Evolutionary conservation across 2,888 invertebrate species (phyloP), one percentile per base, ranked within the genome.

Genomic region (Drosophila nr. perissopoda): DNA sequence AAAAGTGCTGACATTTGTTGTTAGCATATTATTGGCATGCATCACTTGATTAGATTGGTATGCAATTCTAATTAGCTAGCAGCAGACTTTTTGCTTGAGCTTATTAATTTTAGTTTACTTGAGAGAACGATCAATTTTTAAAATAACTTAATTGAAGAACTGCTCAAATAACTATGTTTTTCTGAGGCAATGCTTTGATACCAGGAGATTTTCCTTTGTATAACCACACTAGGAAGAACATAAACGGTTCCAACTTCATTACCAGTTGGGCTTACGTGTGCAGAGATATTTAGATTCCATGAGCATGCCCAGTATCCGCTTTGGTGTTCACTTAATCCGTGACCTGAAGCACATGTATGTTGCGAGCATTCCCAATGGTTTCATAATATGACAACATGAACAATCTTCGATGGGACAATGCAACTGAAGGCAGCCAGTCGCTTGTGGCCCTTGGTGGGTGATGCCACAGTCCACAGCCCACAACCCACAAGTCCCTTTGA

Each of bases 351-450:
- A 51, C 4, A 51, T 49, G 21, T 58, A 49, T 48, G 48, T 49
- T 59, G 64, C 29, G 25, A 49, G 38, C 27, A 34, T 33, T 59
- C 52, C 65, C 60, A 33, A n/a, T 25, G 61, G 51, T 27, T 52
- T 60, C 52, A 66, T 52, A 66, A 52, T 60, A 60, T 69, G 29
- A 57, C 54, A 52, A 66, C 65, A 60, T 52, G 42, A 40, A 66
- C 65, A 66, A 67, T 56, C 56, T 68, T 63, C 64, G 62, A 54
- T 54, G 46, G 48, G 46, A 36, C 21, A 27, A 38, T 42, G 40
- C 51, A 61, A n/a, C 25, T 36, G 53, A 29, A 29, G 29, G n/a
- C 27, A 53, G 31, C 36, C 21, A 42, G 21, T 10, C 57, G 57
- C 57, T 40, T 29, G 57, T 57, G 57, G 21, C 31, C 31, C 57